Evolutionary conservation across 1,140 invertebrate species (phyloP).

Genomic region (Tetramorium simillimum): DNA sequence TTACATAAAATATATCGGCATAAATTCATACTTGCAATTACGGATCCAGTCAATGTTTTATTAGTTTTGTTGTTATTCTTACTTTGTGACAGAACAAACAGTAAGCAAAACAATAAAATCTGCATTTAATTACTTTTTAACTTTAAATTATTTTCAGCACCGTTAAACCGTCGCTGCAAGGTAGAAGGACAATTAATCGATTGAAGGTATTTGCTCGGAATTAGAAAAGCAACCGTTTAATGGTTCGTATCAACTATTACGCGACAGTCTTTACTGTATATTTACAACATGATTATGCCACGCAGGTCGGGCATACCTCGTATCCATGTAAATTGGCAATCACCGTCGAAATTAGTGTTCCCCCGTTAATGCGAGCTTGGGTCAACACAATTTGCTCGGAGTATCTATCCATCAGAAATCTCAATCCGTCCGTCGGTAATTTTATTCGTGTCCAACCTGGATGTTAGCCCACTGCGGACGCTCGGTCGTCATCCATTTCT

Average conservation of each 20-base stretch:
- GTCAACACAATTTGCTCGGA: slow-evolving; percentile 59
- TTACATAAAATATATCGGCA: slow-evolving; percentile 1
- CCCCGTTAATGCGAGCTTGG: slow-evolving; percentile 58
- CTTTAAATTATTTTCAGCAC: neutral
- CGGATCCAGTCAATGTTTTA: neutral
- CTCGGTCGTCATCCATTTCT: slow-evolving; percentile 1
- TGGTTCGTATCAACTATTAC: slow-evolving; percentile 37
- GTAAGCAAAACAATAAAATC: slow-evolving; percentile 7
- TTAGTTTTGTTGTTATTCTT: neutral
- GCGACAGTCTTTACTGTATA: slow-evolving; percentile 51
- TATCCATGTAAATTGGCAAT: slow-evolving; percentile 63
- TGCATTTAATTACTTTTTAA: slow-evolving; percentile 1
- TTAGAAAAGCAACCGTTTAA: slow-evolving; percentile 38
- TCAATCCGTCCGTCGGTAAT: slow-evolving; percentile 58
- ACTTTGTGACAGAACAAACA: neutral
- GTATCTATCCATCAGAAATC: slow-evolving; percentile 63
- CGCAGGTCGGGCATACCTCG: slow-evolving; percentile 46
- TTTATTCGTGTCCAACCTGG: slow-evolving; percentile 48
- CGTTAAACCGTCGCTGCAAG: neutral
- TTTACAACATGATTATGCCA: slow-evolving; percentile 58
- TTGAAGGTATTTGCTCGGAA: neutral
- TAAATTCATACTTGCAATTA: neutral
- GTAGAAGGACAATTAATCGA: neutral
- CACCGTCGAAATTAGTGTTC: slow-evolving; percentile 58
- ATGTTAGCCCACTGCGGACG: neutral